Evolutionary conservation across 2,797 vertebrate species (phyloP), one percentile per base, ranked within the genome.

Genomic region (Moxostoma hubbsi): DNA sequence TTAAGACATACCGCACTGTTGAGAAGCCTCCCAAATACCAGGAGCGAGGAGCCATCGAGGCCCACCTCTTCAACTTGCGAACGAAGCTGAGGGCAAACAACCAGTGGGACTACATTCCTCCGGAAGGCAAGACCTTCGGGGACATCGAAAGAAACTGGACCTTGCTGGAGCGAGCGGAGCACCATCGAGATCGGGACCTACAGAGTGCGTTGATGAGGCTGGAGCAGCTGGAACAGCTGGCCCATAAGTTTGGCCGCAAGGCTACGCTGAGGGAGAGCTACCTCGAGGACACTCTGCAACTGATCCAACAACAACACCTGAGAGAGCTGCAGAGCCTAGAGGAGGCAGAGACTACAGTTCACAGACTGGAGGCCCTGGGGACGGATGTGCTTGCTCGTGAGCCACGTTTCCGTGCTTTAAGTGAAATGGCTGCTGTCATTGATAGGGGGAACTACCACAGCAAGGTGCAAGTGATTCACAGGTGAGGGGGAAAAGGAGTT

Each of bases 21-120:
- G 96, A 97, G 90, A 98, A 98, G 85, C 96, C 96, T 0, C 94
- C 91, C 0, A 94, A 95, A 65, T 96, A 97, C 71, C 95, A 95
- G 88, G 96, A 97, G 79, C 93, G 92, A 5, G 96, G 95, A 3
- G 85, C 92, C 12, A 94, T 95, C 0, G 96, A 97, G 85, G 95
- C 94, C 77, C 94, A 95, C 67, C 91, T 97, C 65, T 97, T 98
- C 87, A 93, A 70, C 64, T 93, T 98, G 83, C 93, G 92, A 83
- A 97, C 94, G 54, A 93, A 93, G 15, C 92, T 96, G 79, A 91
- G 88, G 65, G 95, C 94, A 73, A 96, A 96, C 89, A 97, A 97
- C 86, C 94, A 95, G 36, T 75, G 89, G n/a, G 91, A 89, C 9
- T 97, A 95, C 69, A 73, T 93, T 68, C 95, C 95, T 8, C 91